Evolutionary conservation across 2,888 invertebrate species (phyloP).

Genomic region (Melinopterus prodromus): DNA sequence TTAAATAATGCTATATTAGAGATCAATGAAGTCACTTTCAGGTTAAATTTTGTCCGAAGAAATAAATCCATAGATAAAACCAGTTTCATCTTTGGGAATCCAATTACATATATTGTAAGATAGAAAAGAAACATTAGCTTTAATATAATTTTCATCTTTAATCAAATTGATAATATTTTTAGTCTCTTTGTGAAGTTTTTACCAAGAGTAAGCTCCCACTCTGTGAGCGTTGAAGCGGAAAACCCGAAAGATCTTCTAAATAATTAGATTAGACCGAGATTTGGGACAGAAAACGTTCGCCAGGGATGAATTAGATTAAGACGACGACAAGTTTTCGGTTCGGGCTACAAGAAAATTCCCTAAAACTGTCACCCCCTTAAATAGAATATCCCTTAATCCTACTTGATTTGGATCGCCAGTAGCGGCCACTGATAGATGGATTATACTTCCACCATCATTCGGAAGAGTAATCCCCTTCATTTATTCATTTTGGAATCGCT

Average conservation of each 20-base stretch:
- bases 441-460: background rate
- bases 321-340: background rate
- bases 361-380: background rate
- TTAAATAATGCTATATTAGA: no score
- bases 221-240: background rate
- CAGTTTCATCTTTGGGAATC: no score
- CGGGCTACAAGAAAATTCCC: background rate
- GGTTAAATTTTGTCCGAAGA: no score
- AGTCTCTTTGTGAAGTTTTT: no score
- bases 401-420: background rate
- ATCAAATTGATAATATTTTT: no score
- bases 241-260: background rate
- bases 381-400: background rate
- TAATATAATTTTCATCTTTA: no score
- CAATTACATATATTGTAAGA: no score
- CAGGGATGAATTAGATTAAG: background rate
- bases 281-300: background rate
- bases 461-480: no score
- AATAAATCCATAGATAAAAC: no score
- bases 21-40: no score
- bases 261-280: slow-evolving; percentile 4
- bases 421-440: background rate
- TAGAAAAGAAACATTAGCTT: no score
- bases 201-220: background rate
- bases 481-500: background rate